Evolutionary conservation across 2,113 vertebrate genomes (phyloP), one percentile per base, ranked within the genome.

Genomic region (Chloropsis cyanopogon): DNA sequence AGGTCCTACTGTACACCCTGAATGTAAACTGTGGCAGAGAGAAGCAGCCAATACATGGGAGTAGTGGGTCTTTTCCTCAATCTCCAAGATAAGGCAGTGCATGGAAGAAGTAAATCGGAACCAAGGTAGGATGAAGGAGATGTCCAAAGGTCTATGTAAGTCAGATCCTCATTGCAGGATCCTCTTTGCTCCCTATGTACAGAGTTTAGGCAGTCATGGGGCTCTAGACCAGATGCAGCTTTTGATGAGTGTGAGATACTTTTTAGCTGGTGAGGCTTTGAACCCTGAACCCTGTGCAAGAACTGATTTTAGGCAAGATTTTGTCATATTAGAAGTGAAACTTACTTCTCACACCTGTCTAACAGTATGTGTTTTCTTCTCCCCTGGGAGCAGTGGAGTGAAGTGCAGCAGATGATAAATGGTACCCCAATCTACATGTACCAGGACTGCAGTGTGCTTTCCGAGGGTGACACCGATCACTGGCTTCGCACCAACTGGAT

Each of bases 401-500:
- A 97, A 92, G 95, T 88, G 41, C 98, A 98, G 76, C 97, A 98
- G 92, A 98, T 98, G 85, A 90, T 98, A 86, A 98, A 98, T 1
- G 97, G 96, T 16, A 98, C 97, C 4, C 98, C 97, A 0, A 75
- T 98, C 35, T 98, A 98, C 44, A 98, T 98, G 98, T 98, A 98
- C 92, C 98, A 98, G 90, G 98, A 98, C 86, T 98, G 98, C 95
- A 98, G 96, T 0, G 79, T 98, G 64, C 93, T 97, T 53, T 97
- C 96, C 0, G 88, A 95, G 14, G 97, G 98, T 2, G 97, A 98
- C 86, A 97, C 97, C 0, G 97, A 98, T 63, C 97, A 98, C 96
- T 98, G 98, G 98, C 98, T 98, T 46, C 98, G 98, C 56, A 98
- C 98, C 85, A 98, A 97, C 63, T 98, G 98, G 98, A 98, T 98